phyloP scores from a whole-genome alignment of 2,797 vertebrate genomes.

The Natrix natrix region DNA sequence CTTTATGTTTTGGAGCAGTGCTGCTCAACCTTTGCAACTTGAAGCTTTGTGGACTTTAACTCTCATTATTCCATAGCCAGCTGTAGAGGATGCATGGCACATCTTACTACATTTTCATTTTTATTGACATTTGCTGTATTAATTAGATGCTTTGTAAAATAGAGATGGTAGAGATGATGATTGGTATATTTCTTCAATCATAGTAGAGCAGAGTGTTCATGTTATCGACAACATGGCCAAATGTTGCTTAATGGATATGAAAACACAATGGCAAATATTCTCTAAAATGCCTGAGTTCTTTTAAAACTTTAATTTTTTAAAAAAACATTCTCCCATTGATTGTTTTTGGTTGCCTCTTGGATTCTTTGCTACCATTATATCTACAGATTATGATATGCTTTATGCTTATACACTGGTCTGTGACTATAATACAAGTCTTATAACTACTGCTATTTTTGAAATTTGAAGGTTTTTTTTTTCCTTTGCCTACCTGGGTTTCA shows the following conservation, averaged over 20 bases:
- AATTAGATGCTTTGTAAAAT: neutral
- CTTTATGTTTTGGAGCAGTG: neutral
- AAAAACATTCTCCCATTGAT: neutral
- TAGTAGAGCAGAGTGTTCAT: neutral
- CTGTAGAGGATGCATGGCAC: neutral
- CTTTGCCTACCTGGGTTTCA: conserved; percentile 40
- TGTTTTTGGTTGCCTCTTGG: neutral
- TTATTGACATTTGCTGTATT: neutral
- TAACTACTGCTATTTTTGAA: conserved; percentile 34
- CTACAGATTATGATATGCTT: neutral
- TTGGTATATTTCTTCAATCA: neutral
- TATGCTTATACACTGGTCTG: neutral
- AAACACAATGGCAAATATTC: neutral
- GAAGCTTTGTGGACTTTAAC: neutral
- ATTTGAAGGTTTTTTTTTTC: conserved; percentile 21
- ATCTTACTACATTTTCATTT: neutral
- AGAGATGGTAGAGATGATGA: neutral
- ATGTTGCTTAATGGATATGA: neutral
- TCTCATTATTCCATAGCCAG: neutral
- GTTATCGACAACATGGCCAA: neutral
- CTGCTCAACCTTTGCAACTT: neutral
- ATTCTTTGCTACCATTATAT: neutral
- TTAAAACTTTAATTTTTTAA: neutral
- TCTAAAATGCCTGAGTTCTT: neutral
- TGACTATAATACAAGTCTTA: neutral